Evolutionary conservation across 30 jellyfish, hydroid and myxozoan species (phyloP).

Genomic region (Nemopilema nomurai): DNA sequence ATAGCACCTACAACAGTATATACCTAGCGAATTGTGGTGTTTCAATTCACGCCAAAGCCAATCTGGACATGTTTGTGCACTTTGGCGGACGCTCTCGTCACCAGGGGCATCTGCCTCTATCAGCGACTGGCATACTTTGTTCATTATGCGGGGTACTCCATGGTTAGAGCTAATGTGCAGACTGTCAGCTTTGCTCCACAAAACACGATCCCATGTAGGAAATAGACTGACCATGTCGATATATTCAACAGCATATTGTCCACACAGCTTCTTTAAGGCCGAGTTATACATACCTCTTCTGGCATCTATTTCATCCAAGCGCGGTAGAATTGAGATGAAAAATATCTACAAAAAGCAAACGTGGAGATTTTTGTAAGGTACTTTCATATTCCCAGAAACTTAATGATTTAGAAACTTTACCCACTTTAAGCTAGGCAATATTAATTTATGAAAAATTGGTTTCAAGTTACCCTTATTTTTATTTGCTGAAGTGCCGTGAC

Average conservation of each 20-base stretch:
- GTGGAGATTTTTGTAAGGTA: not conserved
- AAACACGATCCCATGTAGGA: not conserved
- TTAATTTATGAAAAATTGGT: too few species aligned
- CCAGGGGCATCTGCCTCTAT: not conserved
- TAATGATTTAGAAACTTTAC: too few species aligned
- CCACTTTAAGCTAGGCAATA: not conserved
- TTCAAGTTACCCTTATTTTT: too few species aligned
- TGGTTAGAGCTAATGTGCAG: not conserved
- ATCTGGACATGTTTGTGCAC: constrained; percentile 6
- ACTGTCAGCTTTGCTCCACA: constrained; percentile 2
- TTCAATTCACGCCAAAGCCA: constrained; percentile 31
- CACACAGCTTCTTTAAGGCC: not conserved
- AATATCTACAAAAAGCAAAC: constrained; percentile 1
- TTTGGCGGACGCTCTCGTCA: not conserved
- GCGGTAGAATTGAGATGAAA: constrained; percentile 13
- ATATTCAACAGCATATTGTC: not conserved
- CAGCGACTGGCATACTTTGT: not conserved
- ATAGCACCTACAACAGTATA: too few species aligned
- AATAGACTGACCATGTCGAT: not conserved
- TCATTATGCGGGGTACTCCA: not conserved
- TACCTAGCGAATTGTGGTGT: constrained; percentile 13
- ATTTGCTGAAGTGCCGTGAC: too few species aligned
- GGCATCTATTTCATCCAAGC: constrained; percentile 14
- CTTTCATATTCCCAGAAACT: too few species aligned
- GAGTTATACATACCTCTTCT: not conserved